These are phyloP conservation scores for Brachyptera risi DNA, from an alignment of 2,888 invertebrate genomes.

Conservation along the genomic window DNA sequence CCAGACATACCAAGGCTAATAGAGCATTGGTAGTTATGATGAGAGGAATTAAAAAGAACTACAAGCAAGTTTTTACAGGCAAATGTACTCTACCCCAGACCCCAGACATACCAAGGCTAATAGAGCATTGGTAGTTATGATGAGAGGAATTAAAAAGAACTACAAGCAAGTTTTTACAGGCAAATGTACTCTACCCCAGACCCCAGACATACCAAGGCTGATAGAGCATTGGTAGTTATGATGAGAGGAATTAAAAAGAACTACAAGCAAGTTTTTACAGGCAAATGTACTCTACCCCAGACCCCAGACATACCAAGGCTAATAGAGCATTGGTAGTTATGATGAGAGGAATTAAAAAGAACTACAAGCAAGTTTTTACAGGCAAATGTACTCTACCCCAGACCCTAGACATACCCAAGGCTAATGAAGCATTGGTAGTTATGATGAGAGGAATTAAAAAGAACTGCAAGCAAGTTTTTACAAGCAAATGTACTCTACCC, in stretches of 20 bases:
- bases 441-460: constrained; percentile 19
- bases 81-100: too few species aligned
- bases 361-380: constrained; percentile 16
- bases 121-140: constrained; percentile 7
- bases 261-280: constrained; percentile 14
- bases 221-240: constrained; percentile 8
- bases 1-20: too few species aligned
- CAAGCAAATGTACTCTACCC: too few species aligned
- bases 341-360: constrained; percentile 17
- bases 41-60: constrained; percentile 17
- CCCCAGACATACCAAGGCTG: too few species aligned
- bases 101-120: too few species aligned
- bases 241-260: constrained; percentile 17
- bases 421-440: background rate
- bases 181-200: too few species aligned
- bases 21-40: constrained; percentile 11
- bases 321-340: constrained; percentile 4
- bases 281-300: too few species aligned
- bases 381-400: too few species aligned
- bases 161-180: constrained; percentile 16
- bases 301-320: too few species aligned
- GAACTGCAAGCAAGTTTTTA: constrained; percentile 16
- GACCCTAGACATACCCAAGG: too few species aligned
- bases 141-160: constrained; percentile 17
- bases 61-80: constrained; percentile 14